These are phyloP conservation scores for Heliconius cydno DNA, from an alignment of 2,888 invertebrate species.

Conservation along the genomic window DNA sequence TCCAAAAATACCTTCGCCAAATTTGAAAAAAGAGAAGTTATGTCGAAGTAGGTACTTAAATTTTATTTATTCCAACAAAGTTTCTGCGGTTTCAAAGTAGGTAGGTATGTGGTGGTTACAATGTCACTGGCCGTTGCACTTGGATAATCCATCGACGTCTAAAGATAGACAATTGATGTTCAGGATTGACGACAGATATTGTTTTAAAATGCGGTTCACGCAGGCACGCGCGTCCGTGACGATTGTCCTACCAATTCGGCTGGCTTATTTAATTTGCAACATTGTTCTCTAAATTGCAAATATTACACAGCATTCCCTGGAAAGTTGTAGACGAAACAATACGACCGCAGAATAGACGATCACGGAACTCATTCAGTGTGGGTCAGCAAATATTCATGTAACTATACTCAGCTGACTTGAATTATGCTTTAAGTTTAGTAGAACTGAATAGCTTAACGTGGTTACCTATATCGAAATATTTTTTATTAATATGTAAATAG, in stretches of 20 bases:
- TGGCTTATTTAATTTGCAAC: conserved; percentile 67
- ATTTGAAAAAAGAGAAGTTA: neutral
- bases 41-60: conserved; percentile 1
- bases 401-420: conserved; percentile 8
- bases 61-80: conserved; percentile 28
- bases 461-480: neutral
- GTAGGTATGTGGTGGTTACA: conserved; percentile 29
- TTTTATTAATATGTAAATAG: neutral
- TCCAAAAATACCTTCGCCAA: neutral
- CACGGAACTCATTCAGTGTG: conserved; percentile 23
- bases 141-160: conserved; percentile 57
- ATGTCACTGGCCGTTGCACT: conserved; percentile 55
- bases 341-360: conserved; percentile 59
- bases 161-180: conserved; percentile 56
- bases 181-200: conserved; percentile 40
- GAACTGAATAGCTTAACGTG: neutral
- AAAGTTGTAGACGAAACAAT: conserved; percentile 58
- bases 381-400: conserved; percentile 33
- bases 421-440: neutral
- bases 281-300: conserved; percentile 66
- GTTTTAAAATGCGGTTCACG: conserved; percentile 64
- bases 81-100: conserved; percentile 34
- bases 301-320: conserved; percentile 51
- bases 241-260: conserved; percentile 65
- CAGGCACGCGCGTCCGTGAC: conserved; percentile 56